Base-by-base conservation (phyloP, 2,113 vertebrate species). In the Megaleporinus macrocephalus region DNA sequence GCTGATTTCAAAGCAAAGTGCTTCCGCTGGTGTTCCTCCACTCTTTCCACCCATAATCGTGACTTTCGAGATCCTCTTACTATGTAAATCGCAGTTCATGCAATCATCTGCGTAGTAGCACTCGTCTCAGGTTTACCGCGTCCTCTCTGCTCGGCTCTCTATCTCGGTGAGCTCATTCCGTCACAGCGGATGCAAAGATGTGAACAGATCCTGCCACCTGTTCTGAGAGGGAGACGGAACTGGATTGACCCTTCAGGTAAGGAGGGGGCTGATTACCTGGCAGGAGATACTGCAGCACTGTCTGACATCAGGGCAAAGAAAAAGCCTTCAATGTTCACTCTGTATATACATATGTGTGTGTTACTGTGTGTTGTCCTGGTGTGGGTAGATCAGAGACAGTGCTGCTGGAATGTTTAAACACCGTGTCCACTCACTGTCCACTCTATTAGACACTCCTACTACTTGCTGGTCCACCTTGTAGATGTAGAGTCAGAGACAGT, bases 1-100 rank as follows among this genome's bases (percentile, higher is more conserved):
- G 63, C 76, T 57, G 65, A 24, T 68, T 49, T 68, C 76, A 78
- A 78, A 68, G 62, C 44, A 57, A 41, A 36, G 26, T 12, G 22
- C 76, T 16, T 24, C 65, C 22, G 26, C 29, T 24, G 51, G 22
- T 53, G 36, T 16, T 24, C 10, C 14, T 18, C 49, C 18, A 2
- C 30, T 0, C n/a, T n/a, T 44, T 51, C 65, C 51, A 16, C n/a
- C 47, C 30, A 26, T 53, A 68, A 55, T 78, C 13, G 26, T 16
- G 18, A 30, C 70, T 26, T 26, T 72, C 69, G 16, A 72, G 63
- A 66, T 68, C 30, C 70, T 49, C 15, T 53, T 27, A 51, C 44
- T 16, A 18, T 51, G 57, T 26, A 76, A 62, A 59, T 24, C 22
- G 14, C 13, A 22, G 53, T 61, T 44, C n/a, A 13, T 36, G 1